A percentile compares a stretch with the other conserved stretches of the same genome.
phyloP scores from a whole-genome alignment of 23 tunicate species.

The Styela plicata region DNA sequence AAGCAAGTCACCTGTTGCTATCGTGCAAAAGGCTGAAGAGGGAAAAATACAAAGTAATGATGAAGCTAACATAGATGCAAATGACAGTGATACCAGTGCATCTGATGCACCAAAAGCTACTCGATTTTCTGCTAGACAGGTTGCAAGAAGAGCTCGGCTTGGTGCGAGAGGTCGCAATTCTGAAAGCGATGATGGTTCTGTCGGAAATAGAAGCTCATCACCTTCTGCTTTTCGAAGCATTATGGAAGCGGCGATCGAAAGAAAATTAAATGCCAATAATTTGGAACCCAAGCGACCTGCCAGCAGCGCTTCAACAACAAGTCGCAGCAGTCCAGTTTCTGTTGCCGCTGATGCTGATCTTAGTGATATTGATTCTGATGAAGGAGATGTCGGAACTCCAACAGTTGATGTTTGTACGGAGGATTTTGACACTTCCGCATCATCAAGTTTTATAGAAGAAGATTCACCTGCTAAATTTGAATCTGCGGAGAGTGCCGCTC shows the following conservation, averaged over 20 bases:
- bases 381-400: neutral
- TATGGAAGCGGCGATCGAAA: constrained; percentile 68
- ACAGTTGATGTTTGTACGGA: neutral
- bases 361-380: constrained; percentile 5
- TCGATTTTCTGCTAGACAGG: constrained; percentile 32
- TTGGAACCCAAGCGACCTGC: constrained; percentile 7
- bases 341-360: constrained; percentile 9
- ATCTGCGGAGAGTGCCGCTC: neutral
- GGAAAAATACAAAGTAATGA: neutral
- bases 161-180: constrained; percentile 11
- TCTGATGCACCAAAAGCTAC: constrained; percentile 51
- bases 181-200: constrained; percentile 31
- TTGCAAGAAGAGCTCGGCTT: neutral
- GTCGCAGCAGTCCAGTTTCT: constrained; percentile 17
- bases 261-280: constrained; percentile 54
- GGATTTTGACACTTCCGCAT: neutral
- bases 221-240: constrained; percentile 48
- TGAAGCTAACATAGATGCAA: neutral
- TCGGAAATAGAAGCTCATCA: constrained; percentile 33
- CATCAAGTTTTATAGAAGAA: neutral
- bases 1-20: neutral
- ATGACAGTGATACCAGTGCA: constrained; percentile 40
- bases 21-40: neutral
- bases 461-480: neutral
- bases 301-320: neutral